phyloP scores from a whole-genome alignment of 2,113 vertebrate species.

The Gadus chalcogrammus region DNA sequence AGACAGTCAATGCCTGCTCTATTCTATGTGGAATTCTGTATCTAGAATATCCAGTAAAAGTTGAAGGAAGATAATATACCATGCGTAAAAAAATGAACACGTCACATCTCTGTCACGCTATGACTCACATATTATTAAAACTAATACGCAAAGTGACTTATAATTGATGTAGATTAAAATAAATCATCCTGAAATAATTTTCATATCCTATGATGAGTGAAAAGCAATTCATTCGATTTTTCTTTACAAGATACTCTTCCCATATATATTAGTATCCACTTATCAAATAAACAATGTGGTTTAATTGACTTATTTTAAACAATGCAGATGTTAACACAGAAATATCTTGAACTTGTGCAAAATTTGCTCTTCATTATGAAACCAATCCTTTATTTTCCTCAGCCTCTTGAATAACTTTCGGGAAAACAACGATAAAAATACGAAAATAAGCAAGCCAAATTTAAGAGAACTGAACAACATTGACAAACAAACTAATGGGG shows the following conservation, averaged over 20 bases:
- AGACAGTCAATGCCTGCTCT: too few relatives aligned
- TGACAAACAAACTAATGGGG: constrained; percentile 17
- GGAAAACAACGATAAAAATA: constrained; percentile 4
- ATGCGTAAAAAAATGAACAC: too few relatives aligned
- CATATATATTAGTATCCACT: background rate
- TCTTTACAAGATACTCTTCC: background rate
- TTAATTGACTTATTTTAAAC: constrained; percentile 3
- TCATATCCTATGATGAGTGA: constrained; percentile 59
- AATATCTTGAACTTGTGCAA: constrained; percentile 27
- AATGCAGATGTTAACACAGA: constrained; percentile 12
- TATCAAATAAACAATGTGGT: background rate
- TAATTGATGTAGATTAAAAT: too few relatives aligned
- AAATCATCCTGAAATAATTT: background rate
- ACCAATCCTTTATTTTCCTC: constrained; percentile 74
- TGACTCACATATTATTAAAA: too few relatives aligned
- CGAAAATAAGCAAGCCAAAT: too few relatives aligned
- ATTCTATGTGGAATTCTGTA: too few relatives aligned
- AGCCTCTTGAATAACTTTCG: constrained; percentile 2
- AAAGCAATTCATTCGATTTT: constrained; percentile 36
- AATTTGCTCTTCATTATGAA: constrained; percentile 30
- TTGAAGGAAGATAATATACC: too few relatives aligned
- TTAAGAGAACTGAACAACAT: too few relatives aligned
- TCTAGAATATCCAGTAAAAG: too few relatives aligned
- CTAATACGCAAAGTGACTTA: too few relatives aligned
- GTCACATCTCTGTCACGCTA: too few relatives aligned